Base-by-base conservation (phyloP, 2,113 vertebrate genomes). In the Aspidoscelis tigris region DNA sequence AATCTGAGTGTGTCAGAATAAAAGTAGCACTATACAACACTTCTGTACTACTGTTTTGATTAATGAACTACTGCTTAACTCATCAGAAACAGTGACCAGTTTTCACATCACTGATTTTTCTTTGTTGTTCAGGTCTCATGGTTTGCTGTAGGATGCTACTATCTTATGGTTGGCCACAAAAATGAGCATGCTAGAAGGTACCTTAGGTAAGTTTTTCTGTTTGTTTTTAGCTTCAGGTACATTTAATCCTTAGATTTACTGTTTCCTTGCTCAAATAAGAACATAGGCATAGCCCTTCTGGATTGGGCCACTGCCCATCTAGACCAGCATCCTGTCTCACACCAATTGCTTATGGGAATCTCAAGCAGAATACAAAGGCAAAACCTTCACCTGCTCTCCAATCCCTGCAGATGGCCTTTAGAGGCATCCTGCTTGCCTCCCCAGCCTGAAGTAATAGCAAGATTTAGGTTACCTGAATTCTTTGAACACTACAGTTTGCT, bases 131-230 rank as follows among this genome's bases (percentile, higher is more conserved):
- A 99, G 99, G 99, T 99, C 0, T 99, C 99, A 1, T 99, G 99
- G 99, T 99, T 99, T 97, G 98, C 99, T 76, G 99, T 99, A 85
- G 99, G 98, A 75, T 99, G 99, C 93, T 99, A 99, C 84, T 99
- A 99, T 95, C 97, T 99, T 83, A 99, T 99, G 99, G 99, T 99
- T 44, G 99, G 99, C 55, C 98, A 99, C 91, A 99, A 99, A 96
- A 99, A 99, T 65, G 98, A 99, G 87, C 98, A 99, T 39, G 98
- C 98, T 70, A 97, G 98, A 82, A 96, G 98, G 88, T 99, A 99
- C 33, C 97, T 99, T 64, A 99, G 99, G 99, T 99, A 96, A 76
- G 9, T 73, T 33, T 43, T 75, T 10, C 72, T 47, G 58, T n/a
- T 1, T 0, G 82, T 86, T 61, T 61, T 61, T 61, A 61, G 18